These are phyloP conservation scores for Paratrypauchen microcephalus DNA, from an alignment of 2,797 vertebrate species.

Conservation along the genomic window DNA sequence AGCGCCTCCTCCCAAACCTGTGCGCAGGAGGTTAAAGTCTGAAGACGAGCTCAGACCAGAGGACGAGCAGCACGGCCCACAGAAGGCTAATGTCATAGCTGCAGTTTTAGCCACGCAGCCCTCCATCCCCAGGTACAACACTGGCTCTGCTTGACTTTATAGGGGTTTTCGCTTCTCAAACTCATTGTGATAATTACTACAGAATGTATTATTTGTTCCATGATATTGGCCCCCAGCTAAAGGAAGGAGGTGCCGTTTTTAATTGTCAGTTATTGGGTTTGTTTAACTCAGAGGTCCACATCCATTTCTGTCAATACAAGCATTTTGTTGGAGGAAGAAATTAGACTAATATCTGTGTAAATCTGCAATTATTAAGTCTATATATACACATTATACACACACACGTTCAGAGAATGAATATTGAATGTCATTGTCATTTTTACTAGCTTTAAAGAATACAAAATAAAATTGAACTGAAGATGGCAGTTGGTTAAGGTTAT, in stretches of 20 bases:
- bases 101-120: slow-evolving; percentile 90
- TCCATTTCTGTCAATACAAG: not conserved
- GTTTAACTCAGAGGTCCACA: not conserved
- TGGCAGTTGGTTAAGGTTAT: too few species aligned
- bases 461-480: too few species aligned
- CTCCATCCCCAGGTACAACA: slow-evolving; percentile 90
- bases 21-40: slow-evolving; percentile 95
- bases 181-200: too few species aligned
- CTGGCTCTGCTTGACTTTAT: not conserved
- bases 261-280: too few species aligned
- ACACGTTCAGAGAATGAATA: too few species aligned
- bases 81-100: slow-evolving; percentile 87
- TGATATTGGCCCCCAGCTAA: too few species aligned
- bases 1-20: slow-evolving; percentile 94
- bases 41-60: slow-evolving; percentile 96
- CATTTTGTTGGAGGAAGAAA: not conserved
- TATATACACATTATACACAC: too few species aligned
- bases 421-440: too few species aligned
- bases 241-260: too few species aligned
- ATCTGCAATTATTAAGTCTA: not conserved
- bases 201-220: too few species aligned
- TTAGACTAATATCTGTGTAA: not conserved
- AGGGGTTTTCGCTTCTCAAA: too few species aligned
- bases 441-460: too few species aligned
- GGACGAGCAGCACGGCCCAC: slow-evolving; percentile 87